phyloP scores from a whole-genome alignment of 2,888 invertebrate genomes.

The Trachelus tabidus region DNA sequence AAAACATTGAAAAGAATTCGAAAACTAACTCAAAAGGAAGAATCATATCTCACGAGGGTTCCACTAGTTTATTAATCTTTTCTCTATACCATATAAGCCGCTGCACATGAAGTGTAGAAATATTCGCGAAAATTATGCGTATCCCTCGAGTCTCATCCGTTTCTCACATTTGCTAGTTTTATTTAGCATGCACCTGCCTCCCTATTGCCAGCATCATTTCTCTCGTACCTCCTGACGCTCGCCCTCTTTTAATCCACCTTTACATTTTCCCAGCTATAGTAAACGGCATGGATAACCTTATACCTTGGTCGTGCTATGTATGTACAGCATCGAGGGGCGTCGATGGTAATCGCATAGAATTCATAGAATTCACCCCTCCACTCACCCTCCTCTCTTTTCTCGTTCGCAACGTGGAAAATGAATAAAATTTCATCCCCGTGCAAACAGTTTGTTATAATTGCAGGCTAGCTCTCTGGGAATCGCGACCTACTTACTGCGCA shows the following conservation, averaged over 20 bases:
- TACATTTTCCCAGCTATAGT: not conserved
- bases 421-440: constrained; percentile 1
- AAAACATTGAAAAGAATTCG: not conserved
- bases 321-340: constrained; percentile 7
- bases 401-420: not conserved
- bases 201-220: not conserved
- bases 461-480: not conserved
- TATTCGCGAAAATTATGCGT: constrained; percentile 31
- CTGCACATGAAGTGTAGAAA: not conserved
- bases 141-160: constrained; percentile 30
- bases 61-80: not conserved
- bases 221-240: not conserved
- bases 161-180: constrained; percentile 46
- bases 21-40: not conserved
- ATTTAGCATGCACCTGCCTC: constrained; percentile 12
- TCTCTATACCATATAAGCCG: not conserved
- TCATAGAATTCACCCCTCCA: not conserved
- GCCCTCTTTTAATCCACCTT: not conserved
- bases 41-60: not conserved
- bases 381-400: not conserved
- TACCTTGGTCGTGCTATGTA: not conserved
- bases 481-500: constrained; percentile 5
- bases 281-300: not conserved
- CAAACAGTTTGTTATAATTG: constrained; percentile 3
- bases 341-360: not conserved